These are phyloP conservation scores for Lasioglossum leucozonium DNA, from an alignment of 2,888 invertebrate species.

Conservation along the genomic window DNA sequence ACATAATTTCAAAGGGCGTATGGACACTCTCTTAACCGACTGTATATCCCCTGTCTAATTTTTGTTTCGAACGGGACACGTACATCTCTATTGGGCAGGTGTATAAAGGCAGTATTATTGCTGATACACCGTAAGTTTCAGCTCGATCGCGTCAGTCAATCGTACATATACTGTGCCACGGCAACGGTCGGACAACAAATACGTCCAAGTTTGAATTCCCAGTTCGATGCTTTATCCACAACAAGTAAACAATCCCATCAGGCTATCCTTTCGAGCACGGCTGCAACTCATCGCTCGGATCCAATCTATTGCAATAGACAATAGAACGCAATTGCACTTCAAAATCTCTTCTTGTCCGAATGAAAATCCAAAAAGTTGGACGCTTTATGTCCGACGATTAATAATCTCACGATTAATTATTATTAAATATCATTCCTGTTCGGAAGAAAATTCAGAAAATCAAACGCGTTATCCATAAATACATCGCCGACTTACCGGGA, in stretches of 20 bases:
- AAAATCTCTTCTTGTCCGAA: not conserved
- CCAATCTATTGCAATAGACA: not conserved
- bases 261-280: not conserved
- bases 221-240: not conserved
- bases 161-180: not conserved
- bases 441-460: not conserved
- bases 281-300: not conserved
- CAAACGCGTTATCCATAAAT: not conserved
- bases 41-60: not conserved
- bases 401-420: no score
- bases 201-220: not conserved
- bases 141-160: not conserved
- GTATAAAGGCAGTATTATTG: not conserved
- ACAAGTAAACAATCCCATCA: not conserved
- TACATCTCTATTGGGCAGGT: not conserved
- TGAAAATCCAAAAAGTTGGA: no score
- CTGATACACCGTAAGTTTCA: not conserved
- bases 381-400: no score
- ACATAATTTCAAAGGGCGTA: no score
- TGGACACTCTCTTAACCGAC: no score
- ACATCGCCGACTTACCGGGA: not conserved
- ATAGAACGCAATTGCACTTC: not conserved
- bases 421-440: no score
- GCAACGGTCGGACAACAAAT: not conserved
- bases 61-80: not conserved